Evolutionary conservation across 1,140 invertebrate species (phyloP), one percentile per base, ranked within the genome.

Genomic region (Drosophila malerkotliana): DNA sequence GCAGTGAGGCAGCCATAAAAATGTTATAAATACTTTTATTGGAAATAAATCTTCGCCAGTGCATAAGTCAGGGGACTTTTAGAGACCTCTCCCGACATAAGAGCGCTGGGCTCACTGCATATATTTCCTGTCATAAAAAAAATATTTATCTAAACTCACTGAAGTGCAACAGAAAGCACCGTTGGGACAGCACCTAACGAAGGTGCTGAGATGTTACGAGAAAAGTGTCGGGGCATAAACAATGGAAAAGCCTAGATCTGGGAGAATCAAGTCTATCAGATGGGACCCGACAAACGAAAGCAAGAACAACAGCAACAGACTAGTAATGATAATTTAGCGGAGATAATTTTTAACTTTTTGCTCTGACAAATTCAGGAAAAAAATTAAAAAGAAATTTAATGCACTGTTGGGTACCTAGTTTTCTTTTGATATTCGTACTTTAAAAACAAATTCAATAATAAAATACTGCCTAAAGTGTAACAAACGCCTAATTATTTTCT

Each of bases 151-250:
- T 63, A 37, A 76, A 34, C 30, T 64, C 78, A 79, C 69, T 88
- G 62, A 69, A 39, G 58, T 87, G 82, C 74, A 82, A 72, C 74
- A 68, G 67, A 78, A 81, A 78, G 63, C 77, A 67, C 76, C 73
- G 79, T 82, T 81, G 26, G 21, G 15, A 15, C 41, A 14, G 30
- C 15, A 18, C 32, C 9, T 44, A 12, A 37, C 32, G 37, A 55
- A 69, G 37, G 57, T 30, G 56, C 49, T 59, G 49, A 58, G 41
- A 57, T 67, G 47, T 49, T 49, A 37, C 67, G 44, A 48, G 68
- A 72, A 73, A 72, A 72, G 58, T 63, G 63, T 53, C 47, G 63
- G n/a, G 49, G 26, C 73, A 39, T 26, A 48, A 66, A 76, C 80
- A 83, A 79, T 83, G 72, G 45, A 32, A 41, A 74, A 72, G 47